Evolutionary conservation across 2,888 invertebrate species (phyloP).

Genomic region (Alviniconcha strummeri): DNA sequence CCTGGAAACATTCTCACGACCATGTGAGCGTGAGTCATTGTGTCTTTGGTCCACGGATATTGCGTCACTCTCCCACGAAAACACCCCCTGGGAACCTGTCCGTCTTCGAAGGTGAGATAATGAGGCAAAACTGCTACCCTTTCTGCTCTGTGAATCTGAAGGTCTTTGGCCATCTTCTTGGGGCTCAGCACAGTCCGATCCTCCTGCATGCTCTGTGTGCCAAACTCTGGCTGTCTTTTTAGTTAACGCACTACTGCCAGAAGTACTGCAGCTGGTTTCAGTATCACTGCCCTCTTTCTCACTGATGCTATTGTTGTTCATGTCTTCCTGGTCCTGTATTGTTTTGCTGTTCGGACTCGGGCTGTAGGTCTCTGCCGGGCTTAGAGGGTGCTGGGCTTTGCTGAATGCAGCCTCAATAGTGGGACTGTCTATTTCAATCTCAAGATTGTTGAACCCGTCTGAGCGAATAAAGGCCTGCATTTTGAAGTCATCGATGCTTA

Average conservation of each 20-base stretch:
- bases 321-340: not conserved
- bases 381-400: not conserved
- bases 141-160: not conserved
- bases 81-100: no score
- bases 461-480: slow-evolving; percentile 61
- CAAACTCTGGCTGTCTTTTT: no score
- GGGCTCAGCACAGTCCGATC: not conserved
- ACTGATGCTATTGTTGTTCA: slow-evolving; percentile 13
- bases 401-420: not conserved
- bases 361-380: not conserved
- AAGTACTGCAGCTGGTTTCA: not conserved
- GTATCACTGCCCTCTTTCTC: slow-evolving; percentile 2
- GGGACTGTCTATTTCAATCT: slow-evolving; percentile 55
- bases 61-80: not conserved
- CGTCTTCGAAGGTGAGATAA: no score
- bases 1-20: not conserved
- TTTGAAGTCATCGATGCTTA: slow-evolving; percentile 60
- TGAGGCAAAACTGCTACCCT: no score
- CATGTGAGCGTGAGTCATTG: not conserved
- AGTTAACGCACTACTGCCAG: not conserved
- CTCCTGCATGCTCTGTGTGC: no score
- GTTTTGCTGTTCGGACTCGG: not conserved
- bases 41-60: slow-evolving; percentile 3
- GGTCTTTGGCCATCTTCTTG: no score
- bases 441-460: slow-evolving; percentile 60